Conservation (phyloP, 2,113 vertebrate species). For the Lepisosteus oculatus region DNA sequence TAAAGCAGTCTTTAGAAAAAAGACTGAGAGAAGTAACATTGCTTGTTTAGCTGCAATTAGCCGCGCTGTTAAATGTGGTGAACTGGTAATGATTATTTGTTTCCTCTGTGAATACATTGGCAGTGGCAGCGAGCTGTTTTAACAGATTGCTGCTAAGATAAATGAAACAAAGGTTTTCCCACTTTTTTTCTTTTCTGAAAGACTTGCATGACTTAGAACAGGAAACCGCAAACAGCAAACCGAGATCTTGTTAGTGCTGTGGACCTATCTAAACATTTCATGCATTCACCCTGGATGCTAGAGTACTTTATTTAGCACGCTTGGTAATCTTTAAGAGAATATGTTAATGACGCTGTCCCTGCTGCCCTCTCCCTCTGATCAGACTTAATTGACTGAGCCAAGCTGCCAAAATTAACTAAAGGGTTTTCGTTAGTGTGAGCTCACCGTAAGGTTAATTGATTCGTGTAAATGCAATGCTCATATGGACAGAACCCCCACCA, state of each 20-base stretch:
- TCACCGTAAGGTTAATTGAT: slow-evolving; percentile 81
- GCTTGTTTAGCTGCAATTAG: background rate
- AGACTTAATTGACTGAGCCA: slow-evolving; percentile 77
- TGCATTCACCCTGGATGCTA: background rate
- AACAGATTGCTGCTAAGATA: background rate
- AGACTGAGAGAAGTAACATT: background rate
- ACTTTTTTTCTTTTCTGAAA: background rate
- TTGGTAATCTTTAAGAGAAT: slow-evolving; percentile 63
- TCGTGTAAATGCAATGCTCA: slow-evolving; percentile 63
- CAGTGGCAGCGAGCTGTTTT: background rate
- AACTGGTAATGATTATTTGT: background rate
- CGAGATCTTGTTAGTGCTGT: background rate
- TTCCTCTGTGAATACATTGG: slow-evolving; percentile 5
- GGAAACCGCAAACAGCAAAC: background rate
- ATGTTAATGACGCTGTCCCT: slow-evolving; percentile 68
- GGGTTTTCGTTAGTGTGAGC: slow-evolving; percentile 60
- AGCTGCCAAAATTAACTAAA: slow-evolving; percentile 70
- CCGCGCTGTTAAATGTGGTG: background rate
- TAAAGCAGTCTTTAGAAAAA: background rate
- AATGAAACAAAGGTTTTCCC: background rate
- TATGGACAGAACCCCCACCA: slow-evolving; percentile 56
- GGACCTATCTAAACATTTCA: background rate
- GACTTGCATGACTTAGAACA: background rate
- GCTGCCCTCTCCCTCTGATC: slow-evolving; percentile 73
- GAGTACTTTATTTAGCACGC: slow-evolving; percentile 65